These are phyloP conservation scores for Parnassius apollo DNA, from an alignment of 2,888 invertebrate genomes.

Conservation along the genomic window DNA sequence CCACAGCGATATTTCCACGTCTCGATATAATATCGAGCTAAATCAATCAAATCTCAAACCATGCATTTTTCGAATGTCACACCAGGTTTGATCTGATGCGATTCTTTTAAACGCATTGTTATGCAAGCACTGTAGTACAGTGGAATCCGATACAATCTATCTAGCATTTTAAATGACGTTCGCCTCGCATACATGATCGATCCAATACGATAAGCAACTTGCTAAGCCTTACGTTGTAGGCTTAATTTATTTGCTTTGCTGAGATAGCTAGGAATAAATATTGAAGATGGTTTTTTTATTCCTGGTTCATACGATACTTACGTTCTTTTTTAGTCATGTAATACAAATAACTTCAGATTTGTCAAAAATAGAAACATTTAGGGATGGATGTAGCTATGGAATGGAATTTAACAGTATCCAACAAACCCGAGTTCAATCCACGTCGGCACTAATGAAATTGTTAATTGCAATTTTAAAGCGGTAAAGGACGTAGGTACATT, in stretches of 20 bases:
- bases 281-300: not conserved
- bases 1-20: slow-evolving; percentile 3
- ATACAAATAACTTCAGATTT: too few relatives aligned
- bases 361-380: too few relatives aligned
- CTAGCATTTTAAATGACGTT: slow-evolving; percentile 30
- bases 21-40: slow-evolving; percentile 1
- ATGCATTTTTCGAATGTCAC: slow-evolving; percentile 23
- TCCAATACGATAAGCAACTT: slow-evolving; percentile 20
- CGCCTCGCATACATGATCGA: slow-evolving; percentile 30
- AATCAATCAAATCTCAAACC: slow-evolving; percentile 11
- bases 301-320: too few relatives aligned
- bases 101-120: slow-evolving; percentile 27
- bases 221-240: slow-evolving; percentile 15
- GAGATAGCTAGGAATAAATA: not conserved
- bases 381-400: too few relatives aligned
- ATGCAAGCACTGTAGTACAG: slow-evolving; percentile 21
- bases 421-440: too few relatives aligned
- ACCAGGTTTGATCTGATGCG: slow-evolving; percentile 12
- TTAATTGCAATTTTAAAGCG: too few relatives aligned
- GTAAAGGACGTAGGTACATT: too few relatives aligned
- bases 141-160: slow-evolving; percentile 26
- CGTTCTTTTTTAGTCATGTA: too few relatives aligned
- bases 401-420: too few relatives aligned
- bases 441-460: too few relatives aligned
- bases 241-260: slow-evolving; percentile 19